These are phyloP conservation scores for Rotaria magnacalcarata DNA, from an alignment of 2,888 invertebrate species.

Conservation along the genomic window DNA sequence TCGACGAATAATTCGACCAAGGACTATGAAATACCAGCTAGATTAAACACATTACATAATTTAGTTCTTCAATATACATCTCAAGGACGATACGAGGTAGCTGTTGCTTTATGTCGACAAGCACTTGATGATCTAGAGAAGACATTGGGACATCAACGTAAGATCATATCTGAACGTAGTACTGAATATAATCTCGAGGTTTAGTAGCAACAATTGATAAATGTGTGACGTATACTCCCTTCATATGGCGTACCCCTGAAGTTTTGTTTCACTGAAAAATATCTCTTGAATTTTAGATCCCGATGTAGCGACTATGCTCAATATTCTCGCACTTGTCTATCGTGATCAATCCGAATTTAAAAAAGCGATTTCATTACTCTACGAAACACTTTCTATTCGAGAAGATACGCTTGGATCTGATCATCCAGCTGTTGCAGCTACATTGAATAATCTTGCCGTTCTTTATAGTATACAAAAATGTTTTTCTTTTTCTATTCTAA, in stretches of 20 bases:
- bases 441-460: slow-evolving; percentile 94
- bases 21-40: slow-evolving; percentile 85
- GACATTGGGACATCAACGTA: slow-evolving; percentile 76
- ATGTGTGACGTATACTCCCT: too few species aligned
- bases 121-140: slow-evolving; percentile 97
- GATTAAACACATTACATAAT: slow-evolving; percentile 92
- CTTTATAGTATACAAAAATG: slow-evolving; percentile 70
- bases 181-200: too few species aligned
- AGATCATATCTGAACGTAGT: background rate
- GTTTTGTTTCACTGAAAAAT: too few species aligned
- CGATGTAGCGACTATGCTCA: slow-evolving; percentile 99
- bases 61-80: slow-evolving; percentile 98
- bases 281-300: slow-evolving; percentile 64
- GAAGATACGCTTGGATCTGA: slow-evolving; percentile 97
- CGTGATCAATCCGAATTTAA: slow-evolving; percentile 97
- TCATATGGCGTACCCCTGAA: too few species aligned
- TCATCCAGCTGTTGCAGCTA: slow-evolving; percentile 98
- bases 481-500: too few species aligned
- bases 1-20: background rate
- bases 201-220: too few species aligned
- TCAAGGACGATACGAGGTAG: slow-evolving; percentile 75
- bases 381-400: slow-evolving; percentile 91
- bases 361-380: slow-evolving; percentile 92
- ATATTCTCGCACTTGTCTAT: slow-evolving; percentile 88
- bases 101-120: slow-evolving; percentile 98